Evolutionary conservation across 2,797 vertebrate species (phyloP), one percentile per base, ranked within the genome.

Genomic region (Rhinophrynus dorsalis): DNA sequence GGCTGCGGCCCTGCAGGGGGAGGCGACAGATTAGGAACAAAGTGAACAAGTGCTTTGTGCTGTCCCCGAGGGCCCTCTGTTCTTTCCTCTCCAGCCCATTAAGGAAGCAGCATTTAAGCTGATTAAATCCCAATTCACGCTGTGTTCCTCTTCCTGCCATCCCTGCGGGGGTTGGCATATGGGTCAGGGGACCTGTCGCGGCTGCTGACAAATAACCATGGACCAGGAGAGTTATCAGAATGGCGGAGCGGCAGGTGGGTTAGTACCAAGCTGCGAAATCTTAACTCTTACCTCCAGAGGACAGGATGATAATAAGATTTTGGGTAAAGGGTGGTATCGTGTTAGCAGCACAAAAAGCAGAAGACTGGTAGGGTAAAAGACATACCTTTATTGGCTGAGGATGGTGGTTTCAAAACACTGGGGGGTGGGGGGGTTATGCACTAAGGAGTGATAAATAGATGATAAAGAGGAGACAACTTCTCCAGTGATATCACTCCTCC

Each of bases 91-190:
- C 60, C 73, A 67, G 64, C 23, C 74, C 67, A 78, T 32, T 64
- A 76, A 42, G 67, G 62, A 74, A 38, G 37, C 18, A 42, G 63
- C 70, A 10, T 15, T 15, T 61, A 29, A 61, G 68, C 0, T 0
- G 56, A 42, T 68, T 45, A 76, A 76, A 63, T 68, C 68, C 45
- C 3, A 24, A 42, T 67, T 71, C 72, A 76, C 55, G 66, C 56
- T 10, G 69, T 48, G 57, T 57, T 66, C 58, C 65, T 65, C 63
- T 74, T 45, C 54, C 9, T 66, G 54, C 51, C 74, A 59, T 64
- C 60, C 29, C 2, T 10, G 32, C 9, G 9, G 58, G 54, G 45
- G 3, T 29, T 24, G 69, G 44, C 7, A 44, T 74, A 64, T 0
- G 11, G 10, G n/a, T 59, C 57, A 67, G 74, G 69, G 17, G 2